Conservation (phyloP, 2,113 vertebrate species). For the Grallaria varia region DNA sequence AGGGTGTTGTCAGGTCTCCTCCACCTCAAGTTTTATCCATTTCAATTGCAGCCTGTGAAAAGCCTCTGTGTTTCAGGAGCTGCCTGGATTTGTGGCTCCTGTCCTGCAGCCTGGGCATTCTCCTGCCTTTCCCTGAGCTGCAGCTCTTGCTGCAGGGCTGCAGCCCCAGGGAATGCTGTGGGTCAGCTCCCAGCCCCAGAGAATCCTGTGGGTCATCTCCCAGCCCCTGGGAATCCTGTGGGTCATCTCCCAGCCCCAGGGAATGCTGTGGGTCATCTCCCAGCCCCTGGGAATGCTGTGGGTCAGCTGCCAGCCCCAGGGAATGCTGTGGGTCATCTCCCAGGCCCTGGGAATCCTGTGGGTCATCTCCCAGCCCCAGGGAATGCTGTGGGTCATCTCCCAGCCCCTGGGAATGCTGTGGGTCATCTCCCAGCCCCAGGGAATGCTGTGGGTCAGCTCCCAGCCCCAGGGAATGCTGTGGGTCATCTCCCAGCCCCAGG, state of each 20-base stretch:
- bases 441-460: not conserved
- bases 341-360: not conserved
- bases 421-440: not conserved
- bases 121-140: not conserved
- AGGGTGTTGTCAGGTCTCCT: not conserved
- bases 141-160: not conserved
- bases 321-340: not conserved
- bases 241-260: not conserved
- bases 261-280: not conserved
- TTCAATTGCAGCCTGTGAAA: not conserved
- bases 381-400: not conserved
- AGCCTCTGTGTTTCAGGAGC: not conserved
- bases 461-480: not conserved
- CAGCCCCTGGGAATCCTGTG: not conserved
- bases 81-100: not conserved
- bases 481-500: not conserved
- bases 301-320: not conserved
- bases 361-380: not conserved
- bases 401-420: not conserved
- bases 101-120: not conserved
- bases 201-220: not conserved
- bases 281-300: not conserved
- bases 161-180: rapidly evolving
- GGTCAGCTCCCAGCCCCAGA: not conserved
- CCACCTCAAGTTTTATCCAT: not conserved